Conservation (phyloP, 92 coral and sea anemone genomes). For the Metridium senile region DNA sequence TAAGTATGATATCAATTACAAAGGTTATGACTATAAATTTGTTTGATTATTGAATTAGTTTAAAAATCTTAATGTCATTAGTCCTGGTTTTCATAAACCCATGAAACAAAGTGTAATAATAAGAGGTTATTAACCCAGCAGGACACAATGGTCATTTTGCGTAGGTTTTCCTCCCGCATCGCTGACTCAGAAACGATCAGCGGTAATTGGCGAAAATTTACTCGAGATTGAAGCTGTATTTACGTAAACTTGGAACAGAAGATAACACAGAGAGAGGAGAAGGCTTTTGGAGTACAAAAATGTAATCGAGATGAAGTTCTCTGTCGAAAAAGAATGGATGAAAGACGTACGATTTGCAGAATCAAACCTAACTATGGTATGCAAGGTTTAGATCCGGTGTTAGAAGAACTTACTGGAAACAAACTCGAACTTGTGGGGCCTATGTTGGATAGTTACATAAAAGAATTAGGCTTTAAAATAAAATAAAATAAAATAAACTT, state of each 20-base stretch:
- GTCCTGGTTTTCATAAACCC: no score
- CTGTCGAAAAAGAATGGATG: slow-evolving; percentile 27
- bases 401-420: slow-evolving; percentile 34
- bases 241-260: slow-evolving; percentile 16
- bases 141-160: slow-evolving; percentile 29
- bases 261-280: slow-evolving; percentile 35
- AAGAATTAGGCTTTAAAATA: slow-evolving; percentile 47
- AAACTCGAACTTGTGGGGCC: slow-evolving; percentile 60
- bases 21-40: no score
- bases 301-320: slow-evolving; percentile 30
- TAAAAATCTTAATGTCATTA: no score
- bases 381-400: slow-evolving; percentile 32
- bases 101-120: no score
- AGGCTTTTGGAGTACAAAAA: slow-evolving; percentile 38
- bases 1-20: no score
- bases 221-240: no score
- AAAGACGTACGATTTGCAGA: slow-evolving; percentile 28
- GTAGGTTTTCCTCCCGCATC: slow-evolving; percentile 34
- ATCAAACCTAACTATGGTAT: slow-evolving; percentile 45
- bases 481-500: no score
- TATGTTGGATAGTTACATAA: slow-evolving; percentile 30
- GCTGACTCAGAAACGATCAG: slow-evolving; percentile 32
- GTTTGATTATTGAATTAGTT: no score
- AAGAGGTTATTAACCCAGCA: no score
- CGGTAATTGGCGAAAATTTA: slow-evolving; percentile 14